Evolutionary conservation across 2,113 vertebrate species (phyloP).

Genomic region (Brachypodius melanocephalos): DNA sequence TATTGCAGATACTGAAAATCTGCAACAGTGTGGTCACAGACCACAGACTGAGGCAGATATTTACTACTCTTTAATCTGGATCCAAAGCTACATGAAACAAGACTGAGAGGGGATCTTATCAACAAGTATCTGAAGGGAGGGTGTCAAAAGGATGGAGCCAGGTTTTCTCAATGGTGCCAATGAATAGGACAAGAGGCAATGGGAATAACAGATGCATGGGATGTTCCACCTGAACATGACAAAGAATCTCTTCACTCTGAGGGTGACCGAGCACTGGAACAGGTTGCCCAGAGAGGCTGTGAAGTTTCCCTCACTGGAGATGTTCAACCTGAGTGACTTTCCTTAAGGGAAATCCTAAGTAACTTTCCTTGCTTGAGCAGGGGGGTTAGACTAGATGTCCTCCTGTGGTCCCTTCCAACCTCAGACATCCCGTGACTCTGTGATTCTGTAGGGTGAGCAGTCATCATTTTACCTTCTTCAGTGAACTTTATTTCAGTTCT

Average conservation of each 20-base stretch:
- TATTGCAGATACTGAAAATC: background rate
- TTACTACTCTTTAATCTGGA: background rate
- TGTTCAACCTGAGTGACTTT: background rate
- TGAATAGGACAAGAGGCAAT: background rate
- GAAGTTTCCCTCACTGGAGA: background rate
- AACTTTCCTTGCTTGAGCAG: background rate
- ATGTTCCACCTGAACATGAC: background rate
- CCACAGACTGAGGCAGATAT: background rate
- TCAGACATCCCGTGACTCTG: background rate
- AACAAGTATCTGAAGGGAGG: background rate
- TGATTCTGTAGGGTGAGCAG: background rate
- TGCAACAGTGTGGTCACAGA: background rate
- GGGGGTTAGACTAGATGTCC: fast-evolving
- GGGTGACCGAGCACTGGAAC: fast-evolving
- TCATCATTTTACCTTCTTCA: background rate
- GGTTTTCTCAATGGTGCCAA: background rate
- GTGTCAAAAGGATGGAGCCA: background rate
- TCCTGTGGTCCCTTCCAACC: background rate
- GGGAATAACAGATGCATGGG: fast-evolving
- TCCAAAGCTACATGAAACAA: background rate
- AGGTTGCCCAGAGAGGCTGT: background rate
- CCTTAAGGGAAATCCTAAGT: background rate
- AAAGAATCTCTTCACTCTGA: background rate
- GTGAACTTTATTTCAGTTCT: background rate
- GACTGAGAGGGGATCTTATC: background rate